Base-by-base conservation (phyloP, 2,888 invertebrate genomes). In the Calephelis perditalis region DNA sequence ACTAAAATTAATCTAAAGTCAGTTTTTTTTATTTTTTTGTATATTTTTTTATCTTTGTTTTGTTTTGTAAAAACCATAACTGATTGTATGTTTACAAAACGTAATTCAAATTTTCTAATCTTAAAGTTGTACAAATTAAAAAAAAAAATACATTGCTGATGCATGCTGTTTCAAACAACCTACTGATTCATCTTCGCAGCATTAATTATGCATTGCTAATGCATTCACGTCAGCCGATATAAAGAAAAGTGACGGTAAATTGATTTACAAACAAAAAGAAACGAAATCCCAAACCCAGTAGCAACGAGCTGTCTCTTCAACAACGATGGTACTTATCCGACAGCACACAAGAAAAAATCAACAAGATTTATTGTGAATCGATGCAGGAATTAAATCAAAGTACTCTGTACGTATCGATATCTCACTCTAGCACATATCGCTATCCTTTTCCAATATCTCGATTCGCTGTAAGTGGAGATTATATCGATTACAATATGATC, bases 321-420 rank as follows among this genome's bases (percentile, higher is more conserved):
- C 72, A 52, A 49, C 72, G 70, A 67, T 71, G 67, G 73, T 73
- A 78, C 79, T 81, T 79, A 79, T 76, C 76, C 71, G 71, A 69
- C 71, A 70, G 69, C 68, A 69, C 77, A 78, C 78, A 78, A 76
- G 79, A 75, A 78, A 78, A 69, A 75, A 74, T 69, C 68, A 59
- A 68, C 52, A 75, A 82, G 84, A 84, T 84, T 83, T 84, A 84
- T 84, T 78, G 81, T 79, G 78, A 81, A 84, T 84, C 82, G 83
- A 85, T 84, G 83, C 78, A 71, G 75, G 74, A 75, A 81, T 75
- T 79, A 78, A 80, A 84, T 83, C 81, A 79, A 79, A 78, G 77
- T 74, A 68, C 74, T 72, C 74, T 78, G 76, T 77, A 76, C 71
- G 72, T 74, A 58, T 58, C 45, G 7, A 67, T 65, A 44, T 78